phyloP scores from a whole-genome alignment of 2,113 vertebrate species.

The Megaceryle torquata region DNA sequence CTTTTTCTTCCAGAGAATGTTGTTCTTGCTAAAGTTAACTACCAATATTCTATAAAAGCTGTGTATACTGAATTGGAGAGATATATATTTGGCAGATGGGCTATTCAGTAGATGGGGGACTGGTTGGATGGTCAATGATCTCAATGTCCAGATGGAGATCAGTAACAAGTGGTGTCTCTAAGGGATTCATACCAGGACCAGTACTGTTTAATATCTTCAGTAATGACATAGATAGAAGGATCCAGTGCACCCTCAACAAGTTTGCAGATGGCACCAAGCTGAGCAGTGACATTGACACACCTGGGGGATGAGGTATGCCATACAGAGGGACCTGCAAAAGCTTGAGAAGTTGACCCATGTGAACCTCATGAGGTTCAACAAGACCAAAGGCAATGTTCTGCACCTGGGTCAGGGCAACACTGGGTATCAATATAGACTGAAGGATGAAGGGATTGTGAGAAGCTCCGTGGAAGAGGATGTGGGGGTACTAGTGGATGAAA shows the following conservation, averaged over 20 bases:
- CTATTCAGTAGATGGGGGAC: neutral
- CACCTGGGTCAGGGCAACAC: too few species aligned
- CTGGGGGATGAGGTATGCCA: too few species aligned
- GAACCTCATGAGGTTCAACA: neutral
- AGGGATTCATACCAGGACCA: neutral
- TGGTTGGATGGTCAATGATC: neutral
- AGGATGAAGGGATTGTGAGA: neutral
- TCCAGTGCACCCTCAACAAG: neutral
- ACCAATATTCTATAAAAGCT: neutral
- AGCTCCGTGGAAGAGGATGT: neutral
- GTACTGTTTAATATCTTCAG: neutral
- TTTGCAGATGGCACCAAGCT: neutral
- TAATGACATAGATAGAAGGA: neutral
- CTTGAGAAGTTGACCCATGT: neutral
- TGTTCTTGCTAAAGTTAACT: neutral
- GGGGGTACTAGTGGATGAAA: neutral
- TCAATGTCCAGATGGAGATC: neutral
- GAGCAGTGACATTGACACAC: too few species aligned
- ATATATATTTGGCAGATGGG: neutral
- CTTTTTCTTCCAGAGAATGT: neutral
- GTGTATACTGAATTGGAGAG: neutral
- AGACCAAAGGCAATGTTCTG: neutral
- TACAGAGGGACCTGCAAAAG: neutral
- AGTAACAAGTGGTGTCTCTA: neutral
- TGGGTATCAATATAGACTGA: neutral